Evolutionary conservation across 2,888 invertebrate genomes (phyloP), one percentile per base, ranked within the genome.

Genomic region (Macroteleia sp.): DNA sequence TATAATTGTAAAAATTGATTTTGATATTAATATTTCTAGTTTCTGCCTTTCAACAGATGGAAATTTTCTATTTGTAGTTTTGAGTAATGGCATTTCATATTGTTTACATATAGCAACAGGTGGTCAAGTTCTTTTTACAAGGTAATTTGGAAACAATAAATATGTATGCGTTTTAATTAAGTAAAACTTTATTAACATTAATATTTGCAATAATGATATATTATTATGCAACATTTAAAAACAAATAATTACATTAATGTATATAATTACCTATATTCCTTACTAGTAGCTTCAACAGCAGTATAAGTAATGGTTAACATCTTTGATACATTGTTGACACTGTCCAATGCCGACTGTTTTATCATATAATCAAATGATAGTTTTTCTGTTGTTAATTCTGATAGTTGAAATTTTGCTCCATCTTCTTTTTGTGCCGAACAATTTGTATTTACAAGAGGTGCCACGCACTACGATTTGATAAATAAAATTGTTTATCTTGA

Each of bases 251-350:
- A n/a, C n/a, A n/a, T n/a, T n/a, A n/a, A n/a, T n/a, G n/a, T n/a
- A n/a, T n/a, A n/a, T n/a, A n/a, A 36, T 34, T 85, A 90, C 91
- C 90, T 87, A 44, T 91, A 91, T 54, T 90, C 90, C 54, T 75
- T 80, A 71, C 90, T 89, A 2, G 81, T 81, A 69, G 59, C 81
- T 83, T 89, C 87, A 76, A 91, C 85, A 8, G 90, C 87, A 5
- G 81, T 75, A 67, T 87, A 90, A 34, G 87, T 85, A 52, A 90
- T 67, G n/a, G 90, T 91, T 30, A 91, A 79, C 52, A 84, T 77
- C 71, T 87, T 85, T 0, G 88, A 85, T 25, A 89, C 87, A 79
- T 87, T 89, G 39, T 91, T 91, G 6, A 86, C 88, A 61, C 85
- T 85, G 59, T 87, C 85, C 25, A 91, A 70, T 0, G 86, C 85